Conservation (phyloP, 2,888 invertebrate genomes). For the Hydriomena furcata region DNA sequence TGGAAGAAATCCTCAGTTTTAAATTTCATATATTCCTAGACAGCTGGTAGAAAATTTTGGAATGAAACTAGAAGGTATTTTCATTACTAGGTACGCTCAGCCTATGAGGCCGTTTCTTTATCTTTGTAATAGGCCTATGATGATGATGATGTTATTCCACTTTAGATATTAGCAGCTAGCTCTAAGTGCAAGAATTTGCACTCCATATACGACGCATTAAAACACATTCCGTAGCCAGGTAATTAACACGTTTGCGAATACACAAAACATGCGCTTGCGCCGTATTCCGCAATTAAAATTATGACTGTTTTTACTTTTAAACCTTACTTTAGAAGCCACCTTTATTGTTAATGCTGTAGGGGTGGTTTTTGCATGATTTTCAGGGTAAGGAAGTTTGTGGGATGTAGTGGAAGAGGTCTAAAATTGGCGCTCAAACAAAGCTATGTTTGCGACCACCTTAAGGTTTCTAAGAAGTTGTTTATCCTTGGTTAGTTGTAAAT, state of each 20-base stretch:
- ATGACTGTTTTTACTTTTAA: conserved; percentile 34
- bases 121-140: too few species aligned
- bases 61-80: too few species aligned
- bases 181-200: conserved; percentile 59
- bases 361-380: conserved; percentile 36
- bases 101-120: too few species aligned
- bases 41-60: too few species aligned
- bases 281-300: conserved; percentile 73
- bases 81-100: too few species aligned
- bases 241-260: conserved; percentile 72
- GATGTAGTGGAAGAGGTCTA: conserved; percentile 53
- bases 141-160: conserved; percentile 6
- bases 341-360: conserved; percentile 35
- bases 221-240: conserved; percentile 57
- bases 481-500: conserved; percentile 39
- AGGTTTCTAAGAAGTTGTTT: conserved; percentile 66
- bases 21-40: too few species aligned
- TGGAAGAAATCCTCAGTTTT: too few species aligned
- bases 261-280: conserved; percentile 56
- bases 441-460: conserved; percentile 79
- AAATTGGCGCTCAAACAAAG: conserved; percentile 76
- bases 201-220: conserved; percentile 65
- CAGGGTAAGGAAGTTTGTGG: conserved; percentile 39
- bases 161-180: conserved; percentile 25
- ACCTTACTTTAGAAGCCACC: conserved; percentile 1